These are phyloP conservation scores for Tachina lurida DNA, from an alignment of 2,888 invertebrate genomes.

Conservation along the genomic window DNA sequence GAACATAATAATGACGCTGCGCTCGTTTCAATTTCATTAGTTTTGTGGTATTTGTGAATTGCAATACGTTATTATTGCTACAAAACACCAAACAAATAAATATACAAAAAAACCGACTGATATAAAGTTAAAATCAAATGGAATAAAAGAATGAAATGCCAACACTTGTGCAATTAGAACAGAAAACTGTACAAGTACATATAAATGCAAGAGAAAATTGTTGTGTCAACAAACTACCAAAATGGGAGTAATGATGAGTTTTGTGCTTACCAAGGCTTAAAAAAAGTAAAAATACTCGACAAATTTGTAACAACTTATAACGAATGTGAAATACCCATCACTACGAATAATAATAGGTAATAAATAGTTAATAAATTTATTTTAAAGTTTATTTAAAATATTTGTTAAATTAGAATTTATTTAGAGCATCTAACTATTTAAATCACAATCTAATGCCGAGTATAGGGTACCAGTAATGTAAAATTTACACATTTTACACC, in stretches of 20 bases:
- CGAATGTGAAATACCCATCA: too few species aligned
- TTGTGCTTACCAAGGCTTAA: too few species aligned
- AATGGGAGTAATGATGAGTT: too few species aligned
- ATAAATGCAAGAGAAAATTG: not conserved
- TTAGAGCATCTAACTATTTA: too few species aligned
- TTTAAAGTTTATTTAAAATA: too few species aligned
- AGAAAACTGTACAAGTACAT: conserved; percentile 1
- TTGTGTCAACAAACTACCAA: too few species aligned
- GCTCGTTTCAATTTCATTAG: conserved; percentile 65
- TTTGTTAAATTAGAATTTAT: too few species aligned
- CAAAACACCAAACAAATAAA: conserved; percentile 15
- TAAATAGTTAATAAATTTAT: too few species aligned
- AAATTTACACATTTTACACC: conserved; percentile 18
- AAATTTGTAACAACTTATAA: too few species aligned
- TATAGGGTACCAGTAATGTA: not conserved
- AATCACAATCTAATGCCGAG: not conserved
- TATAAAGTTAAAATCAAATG: conserved; percentile 35
- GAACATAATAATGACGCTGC: conserved; percentile 10
- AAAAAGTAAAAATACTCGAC: too few species aligned
- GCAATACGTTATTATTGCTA: conserved; percentile 39
- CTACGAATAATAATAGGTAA: too few species aligned
- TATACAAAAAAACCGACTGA: not conserved
- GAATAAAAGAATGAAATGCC: conserved; percentile 37
- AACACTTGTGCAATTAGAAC: conserved; percentile 60
- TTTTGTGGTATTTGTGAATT: conserved; percentile 61